phyloP scores from a whole-genome alignment of 2,113 vertebrate species.

The Arenaria interpres region DNA sequence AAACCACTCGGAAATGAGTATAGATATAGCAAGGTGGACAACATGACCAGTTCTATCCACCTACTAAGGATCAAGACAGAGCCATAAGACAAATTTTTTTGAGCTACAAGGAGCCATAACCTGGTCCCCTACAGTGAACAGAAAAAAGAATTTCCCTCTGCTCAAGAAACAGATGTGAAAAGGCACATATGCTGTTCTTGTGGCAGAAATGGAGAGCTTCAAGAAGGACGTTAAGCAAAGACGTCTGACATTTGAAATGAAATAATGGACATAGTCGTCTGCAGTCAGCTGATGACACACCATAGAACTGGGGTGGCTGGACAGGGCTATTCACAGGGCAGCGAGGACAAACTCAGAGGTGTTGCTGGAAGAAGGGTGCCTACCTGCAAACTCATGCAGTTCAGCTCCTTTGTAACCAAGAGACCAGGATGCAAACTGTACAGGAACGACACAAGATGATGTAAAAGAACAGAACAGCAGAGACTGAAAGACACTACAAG shows the following conservation, averaged over 20 bases:
- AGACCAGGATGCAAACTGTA: neutral
- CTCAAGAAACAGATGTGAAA: neutral
- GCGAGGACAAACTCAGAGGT: neutral
- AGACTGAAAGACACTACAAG: neutral
- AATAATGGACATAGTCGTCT: neutral
- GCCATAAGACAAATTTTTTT: neutral
- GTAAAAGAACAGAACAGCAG: neutral
- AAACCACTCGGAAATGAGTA: neutral
- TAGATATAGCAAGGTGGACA: neutral
- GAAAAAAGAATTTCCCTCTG: neutral
- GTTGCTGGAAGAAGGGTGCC: neutral
- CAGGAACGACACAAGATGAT: neutral
- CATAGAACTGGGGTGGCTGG: neutral
- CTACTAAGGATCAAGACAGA: neutral
- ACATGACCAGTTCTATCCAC: neutral
- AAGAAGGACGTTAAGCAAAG: neutral
- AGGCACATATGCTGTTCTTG: neutral
- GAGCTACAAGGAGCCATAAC: neutral
- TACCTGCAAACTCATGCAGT: neutral
- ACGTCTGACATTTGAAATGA: neutral
- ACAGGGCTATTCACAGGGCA: neutral
- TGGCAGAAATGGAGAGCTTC: neutral
- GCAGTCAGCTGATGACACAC: neutral
- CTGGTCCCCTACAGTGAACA: neutral
- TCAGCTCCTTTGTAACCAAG: neutral